These are phyloP conservation scores for Raja brachyura DNA, from an alignment of 2,113 vertebrate genomes.

Conservation along the genomic window DNA sequence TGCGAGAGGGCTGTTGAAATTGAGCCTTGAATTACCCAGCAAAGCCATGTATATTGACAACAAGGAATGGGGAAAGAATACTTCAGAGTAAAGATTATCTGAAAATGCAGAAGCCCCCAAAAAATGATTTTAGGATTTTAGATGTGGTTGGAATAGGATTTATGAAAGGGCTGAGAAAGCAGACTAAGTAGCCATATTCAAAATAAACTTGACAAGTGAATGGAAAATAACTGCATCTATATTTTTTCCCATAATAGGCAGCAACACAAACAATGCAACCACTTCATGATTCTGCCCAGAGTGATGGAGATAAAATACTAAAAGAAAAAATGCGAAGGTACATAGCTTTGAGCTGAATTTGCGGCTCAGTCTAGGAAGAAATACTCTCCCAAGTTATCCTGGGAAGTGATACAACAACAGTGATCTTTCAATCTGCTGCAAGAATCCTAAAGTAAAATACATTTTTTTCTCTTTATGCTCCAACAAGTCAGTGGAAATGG, in stretches of 20 bases:
- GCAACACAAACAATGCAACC: too few species aligned
- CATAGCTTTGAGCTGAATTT: background rate
- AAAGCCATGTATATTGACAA: background rate
- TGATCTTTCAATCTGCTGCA: background rate
- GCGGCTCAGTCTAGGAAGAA: background rate
- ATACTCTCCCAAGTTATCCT: too few species aligned
- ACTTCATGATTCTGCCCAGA: too few species aligned
- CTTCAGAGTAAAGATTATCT: background rate
- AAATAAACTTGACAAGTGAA: too few species aligned
- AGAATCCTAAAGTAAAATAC: background rate
- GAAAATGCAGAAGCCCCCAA: background rate
- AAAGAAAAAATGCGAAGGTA: background rate
- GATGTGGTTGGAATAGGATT: too few species aligned
- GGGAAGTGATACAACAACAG: background rate
- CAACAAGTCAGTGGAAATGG: background rate
- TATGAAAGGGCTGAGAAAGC: too few species aligned
- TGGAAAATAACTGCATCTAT: too few species aligned
- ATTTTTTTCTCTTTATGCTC: background rate
- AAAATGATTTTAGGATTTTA: too few species aligned
- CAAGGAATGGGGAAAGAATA: background rate
- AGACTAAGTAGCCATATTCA: too few species aligned
- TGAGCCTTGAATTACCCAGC: background rate
- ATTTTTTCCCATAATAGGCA: too few species aligned
- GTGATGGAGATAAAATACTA: too few species aligned
- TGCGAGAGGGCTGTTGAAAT: background rate